A percentile compares a stretch with the other conserved stretches of the same genome.
phyloP scores from a whole-genome alignment of 2,888 invertebrate genomes.

The Cyrtodaria siliqua region DNA sequence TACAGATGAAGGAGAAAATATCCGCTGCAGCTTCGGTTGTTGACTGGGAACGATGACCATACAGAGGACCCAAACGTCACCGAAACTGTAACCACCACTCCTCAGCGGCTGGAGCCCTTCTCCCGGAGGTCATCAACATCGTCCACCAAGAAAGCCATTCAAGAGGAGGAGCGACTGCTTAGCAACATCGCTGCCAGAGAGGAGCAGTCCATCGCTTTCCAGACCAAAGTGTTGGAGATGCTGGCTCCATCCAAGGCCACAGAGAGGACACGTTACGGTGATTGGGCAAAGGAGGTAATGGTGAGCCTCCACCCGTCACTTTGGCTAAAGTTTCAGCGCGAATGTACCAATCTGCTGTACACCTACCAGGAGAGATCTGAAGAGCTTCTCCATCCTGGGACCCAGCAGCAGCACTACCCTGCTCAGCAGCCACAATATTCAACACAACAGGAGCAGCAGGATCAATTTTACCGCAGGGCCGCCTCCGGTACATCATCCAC shows the following conservation, averaged over 20 bases:
- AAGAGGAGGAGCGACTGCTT: conserved; percentile 42
- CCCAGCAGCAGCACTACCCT: conserved; percentile 24
- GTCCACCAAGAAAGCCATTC: conserved; percentile 13
- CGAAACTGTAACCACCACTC: conserved; percentile 19
- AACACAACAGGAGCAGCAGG: conserved; percentile 11
- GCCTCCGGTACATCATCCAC: conserved; percentile 12
- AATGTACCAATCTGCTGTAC: conserved; percentile 32
- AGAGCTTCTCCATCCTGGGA: neutral
- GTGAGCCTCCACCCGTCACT: conserved; percentile 30
- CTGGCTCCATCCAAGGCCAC: conserved; percentile 33
- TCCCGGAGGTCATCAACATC: conserved; percentile 22
- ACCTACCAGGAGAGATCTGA: conserved; percentile 39
- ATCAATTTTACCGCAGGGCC: neutral
- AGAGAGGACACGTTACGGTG: conserved; percentile 26
- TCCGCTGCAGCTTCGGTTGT: conserved; percentile 4
- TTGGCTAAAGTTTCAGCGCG: conserved; percentile 27
- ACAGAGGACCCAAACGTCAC: conserved; percentile 9
- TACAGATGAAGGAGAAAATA: conserved; percentile 39
- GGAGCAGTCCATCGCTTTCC: conserved; percentile 37
- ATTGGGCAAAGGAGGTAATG: conserved; percentile 41
- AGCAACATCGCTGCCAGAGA: conserved; percentile 33
- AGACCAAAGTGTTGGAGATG: conserved; percentile 36
- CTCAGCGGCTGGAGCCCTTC: conserved; percentile 32
- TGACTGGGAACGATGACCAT: conserved; percentile 2
- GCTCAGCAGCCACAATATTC: too few relatives aligned